Base-by-base conservation (phyloP, 2,888 invertebrate species). In the Andrena fulva region DNA sequence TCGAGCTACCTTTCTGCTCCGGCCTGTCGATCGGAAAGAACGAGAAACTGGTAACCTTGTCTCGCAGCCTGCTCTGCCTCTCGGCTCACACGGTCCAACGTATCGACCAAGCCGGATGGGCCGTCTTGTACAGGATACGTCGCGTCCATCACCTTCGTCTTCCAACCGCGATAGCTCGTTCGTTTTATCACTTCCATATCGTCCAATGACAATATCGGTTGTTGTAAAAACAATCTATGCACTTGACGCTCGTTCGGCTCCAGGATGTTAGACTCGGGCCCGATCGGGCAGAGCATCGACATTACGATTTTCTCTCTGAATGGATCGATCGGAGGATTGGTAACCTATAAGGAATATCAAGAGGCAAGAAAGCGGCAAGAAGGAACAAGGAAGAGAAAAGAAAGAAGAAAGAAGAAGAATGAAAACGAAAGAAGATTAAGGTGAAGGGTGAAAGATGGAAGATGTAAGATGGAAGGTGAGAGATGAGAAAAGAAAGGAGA, bases 281-380 rank as follows among this genome's bases (percentile, higher is more conserved):
- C 99, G 91, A 99, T 96, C 0, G 99, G 99, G 92, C 99, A 99
- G 85, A 98, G 97, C 94, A 99, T 95, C 0, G 99, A 99, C 99
- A 99, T 99, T 82, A 99, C 99, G 87, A 99, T 98, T 94, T 98
- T 98, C 95, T 99, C 99, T 90, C 99, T 96, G 92, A 99, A 99
- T 52, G 99, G 99, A 95, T 99, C 99, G 89, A 99, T 99, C 4
- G 99, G 99, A 5, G 99, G 99, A 95, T 99, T 99, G 90, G 99
- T 99, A 89, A 99, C 96, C 95, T 96, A 68, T 31, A 2, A n/a
- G 20, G 10, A 35, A 29, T 52, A 12, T 42, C 35, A 33, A 6
- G n/a, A 56, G 56, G 56, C 54, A 54, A 54, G 54, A 24, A 54
- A 54, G 54, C n/a, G 24, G 7, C 20, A 54, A 20, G 20, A 54